Evolutionary conservation across 2,113 vertebrate genomes (phyloP), one percentile per base, ranked within the genome.

Genomic region (Centropristis striata): DNA sequence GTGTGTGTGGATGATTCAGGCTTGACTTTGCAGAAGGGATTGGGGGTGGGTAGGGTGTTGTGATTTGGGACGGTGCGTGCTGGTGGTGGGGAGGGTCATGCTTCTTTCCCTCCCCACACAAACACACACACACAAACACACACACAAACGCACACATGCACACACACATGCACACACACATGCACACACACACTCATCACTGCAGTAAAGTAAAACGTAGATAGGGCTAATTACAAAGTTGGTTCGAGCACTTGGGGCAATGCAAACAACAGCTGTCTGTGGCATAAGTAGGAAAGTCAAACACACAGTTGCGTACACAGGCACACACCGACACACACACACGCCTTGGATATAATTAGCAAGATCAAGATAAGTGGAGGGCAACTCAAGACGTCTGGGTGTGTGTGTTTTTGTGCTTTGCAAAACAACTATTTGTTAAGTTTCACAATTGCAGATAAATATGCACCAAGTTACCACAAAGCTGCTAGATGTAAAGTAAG

Each of bases 251-350:
- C 83, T 90, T 28, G 63, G 80, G 84, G 78, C 85, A 73, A 83
- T 50, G 65, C 88, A 90, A 93, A 92, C 88, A 93, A 85, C 91
- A 94, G 91, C 90, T 93, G 90, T 91, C 88, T 90, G 75, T 89
- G 89, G 81, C 88, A 83, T 73, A 72, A 88, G 85, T 36, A 90
- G 85, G 74, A 89, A 86, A 90, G 81, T 85, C 87, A 90, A 84
- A 89, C 83, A 89, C 87, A 85, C 59, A 9, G 57, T 64, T 53
- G 59, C 5, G 8, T 53, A 68, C 59, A 42, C 58, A 78, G 37
- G 32, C 75, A 65, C 80, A 74, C 70, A 61, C 36, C 4, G 3
- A 70, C 74, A 51, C 58, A 86, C 77, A 81, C 78, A 78, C 68
- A 73, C 16, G 8, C 81, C 69, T 74, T 50, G 59, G 82, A 87